Conservation (phyloP, 2,888 invertebrate species). For the Pterostichus madidus region DNA sequence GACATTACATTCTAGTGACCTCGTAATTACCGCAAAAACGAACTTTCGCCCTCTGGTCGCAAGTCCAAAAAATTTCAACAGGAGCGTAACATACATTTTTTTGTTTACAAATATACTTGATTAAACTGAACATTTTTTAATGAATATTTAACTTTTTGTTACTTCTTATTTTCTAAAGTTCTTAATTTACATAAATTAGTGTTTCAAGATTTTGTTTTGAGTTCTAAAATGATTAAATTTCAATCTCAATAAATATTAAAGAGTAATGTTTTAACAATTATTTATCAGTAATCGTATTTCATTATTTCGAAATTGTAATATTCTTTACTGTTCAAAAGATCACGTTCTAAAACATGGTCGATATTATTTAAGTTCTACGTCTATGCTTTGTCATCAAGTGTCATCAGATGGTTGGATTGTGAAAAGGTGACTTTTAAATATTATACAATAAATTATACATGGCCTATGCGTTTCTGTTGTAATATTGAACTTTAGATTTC, state of each 20-base stretch:
- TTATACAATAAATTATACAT: conserved; percentile 40
- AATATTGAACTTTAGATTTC: conserved; percentile 33
- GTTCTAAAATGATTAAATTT: background rate
- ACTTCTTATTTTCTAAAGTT: too few relatives aligned
- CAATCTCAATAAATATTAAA: background rate
- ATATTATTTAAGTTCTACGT: conserved; percentile 9
- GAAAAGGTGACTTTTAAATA: conserved; percentile 64
- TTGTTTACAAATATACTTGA: background rate
- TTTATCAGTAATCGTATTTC: background rate
- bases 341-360: background rate
- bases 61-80: background rate
- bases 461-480: background rate
- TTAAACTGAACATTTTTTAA: background rate
- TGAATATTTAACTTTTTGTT: too few relatives aligned
- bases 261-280: background rate
- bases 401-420: conserved; percentile 39
- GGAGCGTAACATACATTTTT: conserved; percentile 32
- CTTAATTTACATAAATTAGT: too few relatives aligned
- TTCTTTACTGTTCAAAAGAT: background rate
- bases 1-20: conserved; percentile 25
- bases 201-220: too few relatives aligned
- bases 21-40: conserved; percentile 26
- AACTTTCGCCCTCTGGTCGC: conserved; percentile 20
- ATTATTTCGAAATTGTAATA: background rate
- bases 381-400: conserved; percentile 63